Conservation (phyloP, 2,888 invertebrate species). For the Polydrusus tereticollis region DNA sequence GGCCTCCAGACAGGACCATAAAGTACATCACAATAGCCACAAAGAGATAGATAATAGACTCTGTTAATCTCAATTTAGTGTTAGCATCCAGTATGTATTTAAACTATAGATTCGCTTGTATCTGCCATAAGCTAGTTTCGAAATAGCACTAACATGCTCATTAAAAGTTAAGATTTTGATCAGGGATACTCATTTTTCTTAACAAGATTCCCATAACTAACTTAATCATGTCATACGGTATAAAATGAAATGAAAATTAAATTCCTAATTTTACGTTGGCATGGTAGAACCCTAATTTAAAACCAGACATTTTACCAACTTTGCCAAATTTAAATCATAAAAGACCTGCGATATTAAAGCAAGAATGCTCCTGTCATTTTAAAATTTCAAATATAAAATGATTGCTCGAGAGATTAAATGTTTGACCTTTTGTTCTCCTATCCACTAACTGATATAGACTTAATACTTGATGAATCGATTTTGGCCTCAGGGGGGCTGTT, state of each 20-base stretch:
- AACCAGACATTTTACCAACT: neutral
- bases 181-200: too few species aligned
- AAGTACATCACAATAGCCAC: too few species aligned
- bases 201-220: too few species aligned
- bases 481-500: slow-evolving; percentile 28
- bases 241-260: neutral
- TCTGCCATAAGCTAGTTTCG: too few species aligned
- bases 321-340: slow-evolving; percentile 5
- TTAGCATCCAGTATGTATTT: too few species aligned
- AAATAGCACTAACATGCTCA: too few species aligned
- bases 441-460: slow-evolving; percentile 30
- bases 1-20: too few species aligned
- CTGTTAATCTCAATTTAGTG: too few species aligned
- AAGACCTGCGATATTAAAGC: neutral
- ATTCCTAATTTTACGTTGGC: neutral
- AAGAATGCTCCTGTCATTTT: neutral
- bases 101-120: too few species aligned
- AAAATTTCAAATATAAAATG: slow-evolving; percentile 10
- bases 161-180: too few species aligned
- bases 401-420: slow-evolving; percentile 15
- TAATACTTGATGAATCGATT: slow-evolving; percentile 42
- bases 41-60: too few species aligned
- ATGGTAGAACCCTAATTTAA: neutral
- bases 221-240: neutral
- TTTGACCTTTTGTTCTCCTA: slow-evolving; percentile 30